A percentile compares a stretch with the other conserved stretches of the same genome.
phyloP scores from a whole-genome alignment of 1,140 invertebrate species.

The Drosophila parabipectinata region DNA sequence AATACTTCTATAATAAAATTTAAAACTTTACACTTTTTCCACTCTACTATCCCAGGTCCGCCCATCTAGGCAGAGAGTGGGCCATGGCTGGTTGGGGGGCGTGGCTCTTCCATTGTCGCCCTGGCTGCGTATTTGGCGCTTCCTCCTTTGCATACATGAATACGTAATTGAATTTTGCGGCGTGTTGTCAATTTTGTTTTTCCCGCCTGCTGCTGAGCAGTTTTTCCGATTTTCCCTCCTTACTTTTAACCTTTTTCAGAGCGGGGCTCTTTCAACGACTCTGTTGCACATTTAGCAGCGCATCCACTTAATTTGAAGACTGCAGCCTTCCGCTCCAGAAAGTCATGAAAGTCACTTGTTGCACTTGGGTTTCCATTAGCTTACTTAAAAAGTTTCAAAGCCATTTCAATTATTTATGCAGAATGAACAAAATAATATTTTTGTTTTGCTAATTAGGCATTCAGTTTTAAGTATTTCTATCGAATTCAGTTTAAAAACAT shows the following conservation, averaged over 20 bases:
- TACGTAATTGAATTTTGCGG: slow-evolving; percentile 80
- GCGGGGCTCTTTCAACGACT: slow-evolving; percentile 59
- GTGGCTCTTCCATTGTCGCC: slow-evolving; percentile 31
- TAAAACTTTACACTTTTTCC: background rate
- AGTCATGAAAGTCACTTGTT: slow-evolving; percentile 26
- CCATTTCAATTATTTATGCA: background rate
- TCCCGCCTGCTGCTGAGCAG: slow-evolving; percentile 65
- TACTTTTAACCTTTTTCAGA: slow-evolving; percentile 5
- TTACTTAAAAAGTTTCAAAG: background rate
- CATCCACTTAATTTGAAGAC: slow-evolving; percentile 66
- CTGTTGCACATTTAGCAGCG: slow-evolving; percentile 55
- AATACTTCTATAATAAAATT: background rate
- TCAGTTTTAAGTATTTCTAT: background rate
- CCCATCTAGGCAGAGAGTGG: slow-evolving; percentile 19
- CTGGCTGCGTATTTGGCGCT: slow-evolving; percentile 71
- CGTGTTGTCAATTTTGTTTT: slow-evolving; percentile 79
- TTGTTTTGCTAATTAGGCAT: background rate
- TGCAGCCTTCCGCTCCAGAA: slow-evolving; percentile 29
- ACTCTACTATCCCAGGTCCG: slow-evolving; percentile 12
- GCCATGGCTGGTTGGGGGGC: slow-evolving; percentile 27
- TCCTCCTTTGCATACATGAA: slow-evolving; percentile 77
- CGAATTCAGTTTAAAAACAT: slow-evolving; percentile 1
- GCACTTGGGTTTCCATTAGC: slow-evolving; percentile 6
- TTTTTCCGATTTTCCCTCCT: slow-evolving; percentile 10
- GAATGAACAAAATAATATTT: background rate